Base-by-base conservation (phyloP, 1,140 invertebrate species). In the Sycobia sp. region DNA sequence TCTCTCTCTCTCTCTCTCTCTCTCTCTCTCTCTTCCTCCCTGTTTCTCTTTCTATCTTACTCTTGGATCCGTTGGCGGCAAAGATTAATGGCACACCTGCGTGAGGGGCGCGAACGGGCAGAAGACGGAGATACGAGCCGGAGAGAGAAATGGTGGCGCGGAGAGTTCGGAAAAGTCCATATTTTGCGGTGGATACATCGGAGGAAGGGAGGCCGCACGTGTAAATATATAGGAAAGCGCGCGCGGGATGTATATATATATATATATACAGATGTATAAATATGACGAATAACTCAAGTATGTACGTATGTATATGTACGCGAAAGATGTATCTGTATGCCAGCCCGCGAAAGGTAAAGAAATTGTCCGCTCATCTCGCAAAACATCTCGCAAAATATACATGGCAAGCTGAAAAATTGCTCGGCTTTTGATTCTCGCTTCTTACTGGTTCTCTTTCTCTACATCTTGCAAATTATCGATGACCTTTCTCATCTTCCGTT, bases 1-100 rank as follows among this genome's bases (percentile, higher is more conserved):
- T n/a, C n/a, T n/a, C n/a, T n/a, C n/a, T n/a, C n/a, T n/a, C n/a
- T n/a, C n/a, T n/a, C n/a, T n/a, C n/a, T n/a, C n/a, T n/a, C n/a
- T n/a, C n/a, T n/a, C n/a, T n/a, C n/a, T n/a, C n/a, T n/a, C n/a
- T n/a, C n/a, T n/a, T n/a, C n/a, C n/a, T n/a, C n/a, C n/a, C n/a
- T n/a, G n/a, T n/a, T n/a, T n/a, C n/a, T n/a, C 25, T 29, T 39
- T 22, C 18, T 59, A 39, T 59, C 44, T 16, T 41, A 49, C 58
- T 59, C 62, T 63, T 61, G 62, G 62, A 62, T 41, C 57, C 66
- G 61, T 60, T 61, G 66, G 58, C 61, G 58, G 50, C 46, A 38
- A 36, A 70, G 68, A 72, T 70, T 70, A 72, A 72, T 70, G 68
- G 61, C 56, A 65, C 67, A 70, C 65, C 67, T 72, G 70, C 54